phyloP scores from a whole-genome alignment of 1,140 invertebrate genomes.

The Homalodisca vitripennis region DNA sequence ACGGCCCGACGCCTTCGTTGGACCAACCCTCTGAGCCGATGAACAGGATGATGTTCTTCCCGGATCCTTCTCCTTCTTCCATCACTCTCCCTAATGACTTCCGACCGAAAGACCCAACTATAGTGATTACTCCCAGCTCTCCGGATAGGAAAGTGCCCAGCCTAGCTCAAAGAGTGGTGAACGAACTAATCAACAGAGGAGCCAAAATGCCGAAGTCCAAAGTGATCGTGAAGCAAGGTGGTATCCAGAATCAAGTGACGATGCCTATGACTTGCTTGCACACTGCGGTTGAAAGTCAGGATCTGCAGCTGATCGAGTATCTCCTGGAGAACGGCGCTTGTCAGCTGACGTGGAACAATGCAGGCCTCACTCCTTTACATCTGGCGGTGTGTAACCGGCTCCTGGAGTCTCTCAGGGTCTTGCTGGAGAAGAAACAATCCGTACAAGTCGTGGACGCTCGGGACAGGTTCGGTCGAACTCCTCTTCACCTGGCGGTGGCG shows the following conservation, averaged over 20 bases:
- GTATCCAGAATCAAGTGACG: constrained; percentile 24
- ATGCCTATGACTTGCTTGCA: constrained; percentile 32
- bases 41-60: neutral
- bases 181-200: constrained; percentile 25
- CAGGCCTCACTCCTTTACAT: constrained; percentile 60
- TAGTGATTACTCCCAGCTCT: neutral
- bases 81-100: too few species aligned
- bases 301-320: constrained; percentile 47
- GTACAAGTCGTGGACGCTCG: constrained; percentile 46
- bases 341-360: constrained; percentile 51
- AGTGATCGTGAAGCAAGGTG: constrained; percentile 27
- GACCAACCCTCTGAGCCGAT: neutral
- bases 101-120: too few species aligned
- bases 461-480: constrained; percentile 69
- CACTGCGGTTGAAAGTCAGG: constrained; percentile 31
- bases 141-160: neutral
- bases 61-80: neutral
- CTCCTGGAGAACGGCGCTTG: constrained; percentile 46
- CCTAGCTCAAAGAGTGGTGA: constrained; percentile 5
- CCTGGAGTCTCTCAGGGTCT: constrained; percentile 49
- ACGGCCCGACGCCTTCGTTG: neutral
- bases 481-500: constrained; percentile 76
- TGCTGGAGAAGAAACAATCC: constrained; percentile 46
- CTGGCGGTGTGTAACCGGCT: constrained; percentile 52
- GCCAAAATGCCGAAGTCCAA: constrained; percentile 34